Conservation (phyloP, 2,888 invertebrate species). For the Acronicta psi region DNA sequence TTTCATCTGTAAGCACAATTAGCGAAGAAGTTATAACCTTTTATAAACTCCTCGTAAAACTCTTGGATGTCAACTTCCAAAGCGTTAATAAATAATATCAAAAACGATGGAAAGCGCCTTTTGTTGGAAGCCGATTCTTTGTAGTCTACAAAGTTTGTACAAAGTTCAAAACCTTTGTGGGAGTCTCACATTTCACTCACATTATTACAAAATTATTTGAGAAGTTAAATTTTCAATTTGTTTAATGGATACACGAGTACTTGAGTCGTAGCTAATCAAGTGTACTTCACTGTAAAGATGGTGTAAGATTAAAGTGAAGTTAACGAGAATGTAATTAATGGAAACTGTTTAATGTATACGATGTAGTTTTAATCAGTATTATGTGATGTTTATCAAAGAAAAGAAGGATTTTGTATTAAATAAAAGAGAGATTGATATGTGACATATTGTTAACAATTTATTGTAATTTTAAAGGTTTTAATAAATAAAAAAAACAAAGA, state of each 20-base stretch:
- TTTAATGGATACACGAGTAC: slow-evolving; percentile 52
- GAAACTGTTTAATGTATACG: slow-evolving; percentile 13
- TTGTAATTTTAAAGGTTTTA: too few species aligned
- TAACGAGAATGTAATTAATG: slow-evolving; percentile 41
- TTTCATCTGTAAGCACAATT: slow-evolving; percentile 5
- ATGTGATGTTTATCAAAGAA: neutral
- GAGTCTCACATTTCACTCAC: slow-evolving; percentile 49
- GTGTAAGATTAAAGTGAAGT: slow-evolving; percentile 37
- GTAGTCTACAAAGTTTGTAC: slow-evolving; percentile 57
- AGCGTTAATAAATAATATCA: slow-evolving; percentile 58
- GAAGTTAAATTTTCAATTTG: slow-evolving; percentile 55
- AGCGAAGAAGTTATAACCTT: slow-evolving; percentile 16
- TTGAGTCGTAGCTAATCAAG: slow-evolving; percentile 44
- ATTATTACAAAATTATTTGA: slow-evolving; percentile 56
- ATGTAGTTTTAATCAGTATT: neutral
- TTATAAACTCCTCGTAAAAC: slow-evolving; percentile 22
- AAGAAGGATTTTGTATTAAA: too few species aligned
- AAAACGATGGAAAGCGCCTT: slow-evolving; percentile 38
- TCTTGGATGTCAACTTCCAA: slow-evolving; percentile 43
- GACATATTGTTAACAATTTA: too few species aligned
- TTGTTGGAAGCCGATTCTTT: slow-evolving; percentile 52
- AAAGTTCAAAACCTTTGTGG: slow-evolving; percentile 56
- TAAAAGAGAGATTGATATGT: too few species aligned
- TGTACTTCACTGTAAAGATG: slow-evolving; percentile 29
- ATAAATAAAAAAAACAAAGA: too few species aligned